Base-by-base conservation (phyloP, 2,888 invertebrate species). In the Xestia c-nigrum region DNA sequence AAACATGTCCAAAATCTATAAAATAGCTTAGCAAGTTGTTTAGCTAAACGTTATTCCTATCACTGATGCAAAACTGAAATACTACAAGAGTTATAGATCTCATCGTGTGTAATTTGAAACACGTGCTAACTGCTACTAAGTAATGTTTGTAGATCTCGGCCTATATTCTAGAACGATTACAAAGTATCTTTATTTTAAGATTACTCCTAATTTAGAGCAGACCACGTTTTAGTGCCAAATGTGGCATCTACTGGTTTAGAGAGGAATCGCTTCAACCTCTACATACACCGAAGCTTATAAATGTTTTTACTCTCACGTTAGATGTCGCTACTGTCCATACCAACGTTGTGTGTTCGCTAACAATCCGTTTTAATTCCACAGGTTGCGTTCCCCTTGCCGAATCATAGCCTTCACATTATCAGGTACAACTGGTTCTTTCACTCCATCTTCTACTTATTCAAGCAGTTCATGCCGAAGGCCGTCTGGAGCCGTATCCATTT, bases 401-500 rank as follows among this genome's bases (percentile, higher is more conserved):
- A 98, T 66, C 97, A 98, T 86, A 97, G 98, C 0, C 97, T 98
- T 50, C 98, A 98, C 94, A 97, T 98, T 69, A 96, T 98, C 6
- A 97, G 98, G 91, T 98, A 98, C 94, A 98, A 98, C 68, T 98
- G 98, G 98, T 94, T 98, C 4, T 98, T 98, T 87, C 98, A 98
- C 91, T 97, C 98, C 31, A 97, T 98, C 75, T 98, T 98, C 92
- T 97, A 98, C 85, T 96, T 98, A 52, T 98, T 98, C 93, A 98
- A 98, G 91, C 98, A 98, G 24, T 97, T 98, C 80, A 95, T 98
- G 57, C 98, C 98, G 76, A 94, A 97, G 10, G 94, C 97, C 9
- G 98, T 98, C 94, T 97, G 97, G 90, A 96, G 97, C 66, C 94
- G 95, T 0, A 86, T 96, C 3, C 93, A 94, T 85, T 96, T 96